Base-by-base conservation (phyloP, 2,797 vertebrate genomes). In the Sibirionetta formosa region DNA sequence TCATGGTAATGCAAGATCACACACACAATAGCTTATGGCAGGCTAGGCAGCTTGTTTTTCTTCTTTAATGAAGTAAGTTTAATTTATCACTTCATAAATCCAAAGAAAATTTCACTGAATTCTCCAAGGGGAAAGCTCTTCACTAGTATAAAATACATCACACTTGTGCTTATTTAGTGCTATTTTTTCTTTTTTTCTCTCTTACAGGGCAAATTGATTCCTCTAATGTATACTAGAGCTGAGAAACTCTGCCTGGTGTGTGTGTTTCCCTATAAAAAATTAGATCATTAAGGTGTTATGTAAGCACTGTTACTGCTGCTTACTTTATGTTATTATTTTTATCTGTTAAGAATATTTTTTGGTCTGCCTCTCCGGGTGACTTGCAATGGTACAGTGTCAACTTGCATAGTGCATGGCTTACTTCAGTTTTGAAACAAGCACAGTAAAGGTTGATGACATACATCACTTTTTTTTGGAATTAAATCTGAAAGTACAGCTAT, bases 121-220 rank as follows among this genome's bases (percentile, higher is more conserved):
- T 88, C 35, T 93, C 58, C 48, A 88, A 72, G n/a, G 29, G 10
- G 8, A 72, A 82, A 65, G n/a, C 31, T 38, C n/a, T 80, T 72
- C 36, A 24, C 27, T 15, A 38, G 12, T 27, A 50, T 12, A 70
- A 73, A 72, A 71, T 56, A 50, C 1, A 79, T 18, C 56, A 80
- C 31, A 19, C 26, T 75, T 77, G 7, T 1, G 6, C 5, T 71
- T 71, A 14, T 63, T 77, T 83, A 50, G 33, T 15, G 42, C 3
- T 54, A 46, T 38, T 36, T 16, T 13, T 40, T 1, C 75, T 79
- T 50, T 92, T 92, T 36, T 85, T 20, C 18, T 56, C 53, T 31
- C 70, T 65, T 36, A 42, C 24, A 60, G n/a, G 51, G 80, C 8
- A 53, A 80, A 35, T 6, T 22, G 31, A 71, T 3, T 69, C 19